phyloP scores from a whole-genome alignment of 2,888 invertebrate species.

The Lepetodrilus schrolli region DNA sequence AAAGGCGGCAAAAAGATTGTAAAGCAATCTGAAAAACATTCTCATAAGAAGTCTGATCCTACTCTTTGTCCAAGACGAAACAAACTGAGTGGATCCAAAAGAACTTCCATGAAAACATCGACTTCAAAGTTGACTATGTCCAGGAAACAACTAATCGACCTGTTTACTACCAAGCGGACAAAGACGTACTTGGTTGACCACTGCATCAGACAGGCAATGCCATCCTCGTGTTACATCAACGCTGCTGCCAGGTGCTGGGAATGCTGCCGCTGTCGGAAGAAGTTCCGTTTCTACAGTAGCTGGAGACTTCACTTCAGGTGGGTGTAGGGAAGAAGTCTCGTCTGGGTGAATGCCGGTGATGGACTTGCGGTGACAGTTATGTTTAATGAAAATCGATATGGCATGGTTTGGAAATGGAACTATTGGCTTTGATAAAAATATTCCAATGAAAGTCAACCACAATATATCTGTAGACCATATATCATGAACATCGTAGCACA shows the following conservation, averaged over 20 bases:
- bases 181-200: background rate
- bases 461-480: too few relatives aligned
- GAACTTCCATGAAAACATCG: too few relatives aligned
- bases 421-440: too few relatives aligned
- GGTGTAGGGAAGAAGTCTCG: background rate
- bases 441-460: background rate
- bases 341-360: background rate
- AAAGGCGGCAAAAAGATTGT: too few relatives aligned
- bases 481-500: too few relatives aligned
- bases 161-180: background rate
- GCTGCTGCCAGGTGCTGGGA: background rate
- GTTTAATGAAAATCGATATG: too few relatives aligned
- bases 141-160: too few relatives aligned
- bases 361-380: background rate
- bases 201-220: background rate
- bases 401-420: too few relatives aligned
- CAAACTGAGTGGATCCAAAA: too few relatives aligned
- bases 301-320: constrained; percentile 12
- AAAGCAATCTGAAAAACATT: background rate
- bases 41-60: background rate
- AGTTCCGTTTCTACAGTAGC: background rate
- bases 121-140: too few relatives aligned
- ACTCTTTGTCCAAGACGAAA: background rate
- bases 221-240: too few relatives aligned
- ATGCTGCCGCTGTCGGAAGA: background rate